Base-by-base conservation (phyloP, 2,113 vertebrate species). In the Holacanthus passer region DNA sequence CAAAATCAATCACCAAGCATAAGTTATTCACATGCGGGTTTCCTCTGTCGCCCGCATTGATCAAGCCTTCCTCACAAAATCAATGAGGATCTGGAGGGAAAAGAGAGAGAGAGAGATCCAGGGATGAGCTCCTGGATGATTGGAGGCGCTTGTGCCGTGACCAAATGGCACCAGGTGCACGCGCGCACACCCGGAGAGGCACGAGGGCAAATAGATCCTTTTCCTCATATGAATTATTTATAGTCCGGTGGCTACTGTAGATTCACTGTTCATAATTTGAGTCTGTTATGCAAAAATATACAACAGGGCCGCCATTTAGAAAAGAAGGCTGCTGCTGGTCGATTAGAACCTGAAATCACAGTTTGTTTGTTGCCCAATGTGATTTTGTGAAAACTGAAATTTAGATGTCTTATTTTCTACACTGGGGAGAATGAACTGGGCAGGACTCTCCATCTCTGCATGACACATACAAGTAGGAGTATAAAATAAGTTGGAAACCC, bases 191-290 rank as follows among this genome's bases (percentile, higher is more conserved):
- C 56, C 29, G 31, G 35, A 68, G 59, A 65, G 56, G 47, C 81
- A 69, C 70, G 62, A 67, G 58, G 66, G 73, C 83, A 89, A 87
- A 92, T 70, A 73, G 82, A 86, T 91, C 86, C 65, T 79, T 88
- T 89, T 87, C 78, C 87, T 58, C 24, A 69, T 60, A 77, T 90
- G 16, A 88, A 92, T 92, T 88, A 93, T 93, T 91, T 29, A 92
- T 83, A 50, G 32, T 22, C 13, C 31, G 1, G 14, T 63, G 82
- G 59, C 79, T 80, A 77, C 70, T 77, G 68, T 82, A 67, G 69
- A 84, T 81, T 59, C 31, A 67, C 37, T 37, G 22, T 41, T 17
- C 47, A 79, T 82, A 27, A 68, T 68, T 17, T 73, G 35, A 45
- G 56, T 52, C 20, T 53, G 31, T 11, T 37, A 53, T 65, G 43